phyloP scores from a whole-genome alignment of 2,113 vertebrate genomes.

The Bos javanicus region DNA sequence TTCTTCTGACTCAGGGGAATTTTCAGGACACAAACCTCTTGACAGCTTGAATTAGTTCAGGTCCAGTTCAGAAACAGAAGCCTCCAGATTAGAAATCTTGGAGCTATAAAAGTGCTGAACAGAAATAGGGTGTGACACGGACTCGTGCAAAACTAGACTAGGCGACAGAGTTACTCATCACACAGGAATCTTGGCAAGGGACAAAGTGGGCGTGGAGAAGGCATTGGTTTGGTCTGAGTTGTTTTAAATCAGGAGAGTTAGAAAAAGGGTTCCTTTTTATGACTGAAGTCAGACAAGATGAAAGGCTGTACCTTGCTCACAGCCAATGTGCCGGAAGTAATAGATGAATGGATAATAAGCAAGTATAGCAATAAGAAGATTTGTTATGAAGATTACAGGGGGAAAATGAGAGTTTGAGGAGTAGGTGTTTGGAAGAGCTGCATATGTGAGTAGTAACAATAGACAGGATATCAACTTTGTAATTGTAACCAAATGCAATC shows the following conservation, averaged over 20 bases:
- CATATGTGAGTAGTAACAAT: neutral
- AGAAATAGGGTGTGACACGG: constrained; percentile 21
- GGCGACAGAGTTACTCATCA: neutral
- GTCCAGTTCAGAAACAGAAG: constrained; percentile 57
- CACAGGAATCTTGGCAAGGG: neutral
- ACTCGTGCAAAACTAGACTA: neutral
- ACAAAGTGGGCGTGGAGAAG: neutral
- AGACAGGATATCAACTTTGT: neutral
- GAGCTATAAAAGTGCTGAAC: constrained; percentile 16
- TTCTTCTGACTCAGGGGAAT: constrained; percentile 50
- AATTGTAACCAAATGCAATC: neutral
- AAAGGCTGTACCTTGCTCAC: neutral
- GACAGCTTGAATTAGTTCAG: constrained; percentile 54
- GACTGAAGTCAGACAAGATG: neutral
- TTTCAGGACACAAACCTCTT: constrained; percentile 58
- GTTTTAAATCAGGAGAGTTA: neutral
- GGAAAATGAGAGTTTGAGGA: neutral
- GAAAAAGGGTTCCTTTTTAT: neutral
- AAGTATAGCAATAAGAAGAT: neutral
- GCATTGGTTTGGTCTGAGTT: neutral
- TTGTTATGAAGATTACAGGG: neutral
- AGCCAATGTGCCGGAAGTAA: neutral
- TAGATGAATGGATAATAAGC: neutral
- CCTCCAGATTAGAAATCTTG: constrained; percentile 38
- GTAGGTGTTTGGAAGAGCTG: neutral